Base-by-base conservation (phyloP, 2,888 invertebrate genomes). In the Apotomis capreana region DNA sequence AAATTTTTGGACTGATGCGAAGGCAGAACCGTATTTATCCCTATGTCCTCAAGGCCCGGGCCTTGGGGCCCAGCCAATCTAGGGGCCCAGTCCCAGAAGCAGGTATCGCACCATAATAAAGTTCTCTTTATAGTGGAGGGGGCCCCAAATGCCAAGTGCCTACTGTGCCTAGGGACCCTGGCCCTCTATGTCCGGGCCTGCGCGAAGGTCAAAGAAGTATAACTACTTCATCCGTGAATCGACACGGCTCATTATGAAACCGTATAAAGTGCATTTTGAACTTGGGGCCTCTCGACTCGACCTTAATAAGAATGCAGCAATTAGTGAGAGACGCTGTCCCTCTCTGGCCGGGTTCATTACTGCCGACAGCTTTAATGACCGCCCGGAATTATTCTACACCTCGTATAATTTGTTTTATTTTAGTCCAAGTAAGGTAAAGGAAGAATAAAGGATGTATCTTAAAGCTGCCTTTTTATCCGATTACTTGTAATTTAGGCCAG, bases 221-320 rank as follows among this genome's bases (percentile, higher is more conserved):
- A 26, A 68, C 44, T 54, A 37, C 44, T 54, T 52, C 44, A 26
- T 40, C 68, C 36, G 37, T 55, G 49, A 52, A 70, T 52, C 40
- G 58, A 70, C 69, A 58, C 51, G 36, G 63, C 72, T 72, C 72
- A 72, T 72, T 58, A 72, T 63, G 68, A 40, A 12, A 63, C 54
- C 68, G 74, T 59, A 55, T 75, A 73, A 76, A 81, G 82, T 84
- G 83, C 82, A 86, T 85, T 84, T 84, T 83, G 83, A 83, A 81
- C 82, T 81, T 81, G 82, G 82, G 80, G 78, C 78, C 74, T 80
- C 83, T 84, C 84, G 85, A 80, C 83, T 84, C 84, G 85, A 83
- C 85, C 87, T 87, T 83, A 87, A 87, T 88, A 87, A 86, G 84
- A 79, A 83, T 80, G 83, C 82, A 80, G 85, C 88, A 88, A 87